Evolutionary conservation across 2,113 vertebrate genomes (phyloP).

Genomic region (Laterallus jamaicensis): DNA sequence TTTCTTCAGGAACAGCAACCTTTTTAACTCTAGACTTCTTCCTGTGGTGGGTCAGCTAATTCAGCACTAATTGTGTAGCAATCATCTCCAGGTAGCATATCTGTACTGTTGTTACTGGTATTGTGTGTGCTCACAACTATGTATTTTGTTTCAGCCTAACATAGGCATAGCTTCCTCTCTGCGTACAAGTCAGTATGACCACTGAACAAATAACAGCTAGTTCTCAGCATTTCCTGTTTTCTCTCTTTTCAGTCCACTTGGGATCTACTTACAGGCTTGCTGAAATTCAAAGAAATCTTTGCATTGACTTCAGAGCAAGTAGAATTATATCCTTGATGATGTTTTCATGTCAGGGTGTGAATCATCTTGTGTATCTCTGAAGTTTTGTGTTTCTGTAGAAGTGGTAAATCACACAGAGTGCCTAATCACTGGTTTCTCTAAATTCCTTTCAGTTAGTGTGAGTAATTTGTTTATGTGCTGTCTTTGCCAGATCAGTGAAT

Average conservation of each 20-base stretch:
- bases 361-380: neutral
- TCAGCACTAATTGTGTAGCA: neutral
- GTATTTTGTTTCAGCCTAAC: neutral
- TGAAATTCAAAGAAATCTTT: constrained; percentile 1
- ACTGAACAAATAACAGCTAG: neutral
- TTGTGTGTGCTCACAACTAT: neutral
- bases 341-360: neutral
- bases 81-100: neutral
- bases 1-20: neutral
- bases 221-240: neutral
- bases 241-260: neutral
- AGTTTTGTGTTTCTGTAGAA: neutral
- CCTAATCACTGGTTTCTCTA: neutral
- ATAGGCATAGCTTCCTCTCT: neutral
- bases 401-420: neutral
- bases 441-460: neutral
- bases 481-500: neutral
- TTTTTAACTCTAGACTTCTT: neutral
- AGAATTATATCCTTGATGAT: neutral
- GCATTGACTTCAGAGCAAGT: neutral
- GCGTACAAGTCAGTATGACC: neutral
- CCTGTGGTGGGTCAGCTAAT: neutral
- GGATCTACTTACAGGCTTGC: neutral
- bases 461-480: neutral
- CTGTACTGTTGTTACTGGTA: neutral